phyloP scores from a whole-genome alignment of 2,888 invertebrate genomes.

The Pherbina coryleti region DNA sequence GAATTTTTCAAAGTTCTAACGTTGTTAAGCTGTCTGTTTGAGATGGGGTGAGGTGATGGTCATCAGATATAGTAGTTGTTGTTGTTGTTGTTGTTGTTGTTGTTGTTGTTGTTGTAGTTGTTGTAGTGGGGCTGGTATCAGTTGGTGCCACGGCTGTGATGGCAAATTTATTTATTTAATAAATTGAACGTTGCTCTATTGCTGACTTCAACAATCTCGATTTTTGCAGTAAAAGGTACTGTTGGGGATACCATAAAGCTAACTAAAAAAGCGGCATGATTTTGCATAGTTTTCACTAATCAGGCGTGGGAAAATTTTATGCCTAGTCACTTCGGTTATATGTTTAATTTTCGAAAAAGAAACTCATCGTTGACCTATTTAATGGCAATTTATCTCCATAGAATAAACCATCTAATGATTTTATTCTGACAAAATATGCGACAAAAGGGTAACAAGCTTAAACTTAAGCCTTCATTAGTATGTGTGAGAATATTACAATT shows the following conservation, averaged over 20 bases:
- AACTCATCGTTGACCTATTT: too few species aligned
- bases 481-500: too few species aligned
- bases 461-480: neutral
- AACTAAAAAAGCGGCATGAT: too few species aligned
- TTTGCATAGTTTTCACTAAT: too few species aligned
- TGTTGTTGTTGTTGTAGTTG: neutral
- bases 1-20: neutral
- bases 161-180: slow-evolving; percentile 30
- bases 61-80: neutral
- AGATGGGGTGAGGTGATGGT: slow-evolving; percentile 9
- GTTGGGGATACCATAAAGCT: too few species aligned
- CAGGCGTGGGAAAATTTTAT: too few species aligned
- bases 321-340: too few species aligned
- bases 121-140: slow-evolving; percentile 15
- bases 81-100: neutral
- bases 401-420: neutral
- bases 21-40: neutral
- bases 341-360: too few species aligned
- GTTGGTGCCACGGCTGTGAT: slow-evolving; percentile 30
- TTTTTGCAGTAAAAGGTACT: neutral
- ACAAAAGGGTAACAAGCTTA: neutral
- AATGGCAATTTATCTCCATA: too few species aligned
- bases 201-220: neutral
- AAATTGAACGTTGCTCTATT: slow-evolving; percentile 11
- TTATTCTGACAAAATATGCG: neutral